These are phyloP conservation scores for Platorchestia sp. DNA, from an alignment of 1,140 invertebrate species.

Conservation along the genomic window DNA sequence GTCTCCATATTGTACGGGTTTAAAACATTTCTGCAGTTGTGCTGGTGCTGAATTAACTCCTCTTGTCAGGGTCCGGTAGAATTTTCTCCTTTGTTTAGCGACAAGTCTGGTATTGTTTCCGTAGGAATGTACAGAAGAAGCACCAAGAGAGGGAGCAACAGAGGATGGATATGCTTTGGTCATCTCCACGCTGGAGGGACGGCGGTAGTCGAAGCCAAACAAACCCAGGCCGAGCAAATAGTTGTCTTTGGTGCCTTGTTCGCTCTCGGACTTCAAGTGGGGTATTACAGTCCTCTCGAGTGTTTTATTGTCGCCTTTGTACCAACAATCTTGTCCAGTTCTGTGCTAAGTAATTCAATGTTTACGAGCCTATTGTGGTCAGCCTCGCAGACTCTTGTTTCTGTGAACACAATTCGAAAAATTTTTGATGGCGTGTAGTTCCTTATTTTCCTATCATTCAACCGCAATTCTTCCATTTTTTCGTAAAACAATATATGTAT, in stretches of 20 bases:
- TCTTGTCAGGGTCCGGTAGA: not conserved
- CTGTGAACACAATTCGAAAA: not conserved
- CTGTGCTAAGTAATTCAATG: not conserved
- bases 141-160: not conserved
- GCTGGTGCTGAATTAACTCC: not conserved
- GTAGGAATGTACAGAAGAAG: not conserved
- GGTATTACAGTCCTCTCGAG: not conserved
- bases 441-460: not conserved
- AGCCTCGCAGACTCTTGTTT: not conserved
- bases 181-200: not conserved
- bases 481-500: not conserved
- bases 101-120: not conserved
- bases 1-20: not conserved
- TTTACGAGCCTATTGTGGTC: not conserved
- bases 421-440: not conserved
- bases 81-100: not conserved
- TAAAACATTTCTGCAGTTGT: not conserved
- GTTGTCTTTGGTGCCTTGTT: slow-evolving; percentile 43
- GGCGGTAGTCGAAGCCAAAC: not conserved
- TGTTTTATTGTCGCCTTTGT: slow-evolving; percentile 43
- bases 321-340: not conserved
- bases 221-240: not conserved
- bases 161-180: not conserved
- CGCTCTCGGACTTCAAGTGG: not conserved
- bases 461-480: not conserved